phyloP scores from a whole-genome alignment of 2,113 vertebrate species.

The Perca flavescens region DNA sequence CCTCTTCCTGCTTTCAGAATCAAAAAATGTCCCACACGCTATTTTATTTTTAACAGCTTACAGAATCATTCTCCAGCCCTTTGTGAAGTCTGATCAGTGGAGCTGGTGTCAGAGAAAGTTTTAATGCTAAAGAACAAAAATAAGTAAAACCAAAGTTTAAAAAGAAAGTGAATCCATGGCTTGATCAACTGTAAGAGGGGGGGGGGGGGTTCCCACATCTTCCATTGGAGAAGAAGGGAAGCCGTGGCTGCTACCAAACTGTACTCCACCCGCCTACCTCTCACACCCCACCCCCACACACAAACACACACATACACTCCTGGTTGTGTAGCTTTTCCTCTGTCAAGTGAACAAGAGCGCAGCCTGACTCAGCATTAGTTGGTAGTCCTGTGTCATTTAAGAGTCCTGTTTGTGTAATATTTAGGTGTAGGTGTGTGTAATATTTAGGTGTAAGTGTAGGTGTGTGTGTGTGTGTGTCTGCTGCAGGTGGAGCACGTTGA shows the following conservation, averaged over 20 bases:
- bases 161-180: slow-evolving; percentile 59
- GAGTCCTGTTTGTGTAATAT: slow-evolving; percentile 40
- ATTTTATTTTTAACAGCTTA: slow-evolving; percentile 16
- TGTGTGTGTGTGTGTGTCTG: slow-evolving; percentile 35
- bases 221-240: slow-evolving; percentile 35
- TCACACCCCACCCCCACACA: neutral
- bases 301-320: slow-evolving; percentile 30
- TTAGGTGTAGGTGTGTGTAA: slow-evolving; percentile 5
- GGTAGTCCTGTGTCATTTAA: slow-evolving; percentile 25
- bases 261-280: slow-evolving; percentile 46
- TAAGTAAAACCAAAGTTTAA: slow-evolving; percentile 44
- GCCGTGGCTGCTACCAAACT: slow-evolving; percentile 54
- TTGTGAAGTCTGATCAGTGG: slow-evolving; percentile 16
- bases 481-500: slow-evolving; percentile 88
- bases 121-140: slow-evolving; percentile 52
- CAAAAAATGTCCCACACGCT: slow-evolving; percentile 47
- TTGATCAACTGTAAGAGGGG: slow-evolving; percentile 50
- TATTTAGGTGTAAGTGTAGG: slow-evolving; percentile 8
- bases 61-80: slow-evolving; percentile 27
- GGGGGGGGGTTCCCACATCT: slow-evolving; percentile 39
- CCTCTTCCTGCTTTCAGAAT: slow-evolving; percentile 33
- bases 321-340: slow-evolving; percentile 43
- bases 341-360: slow-evolving; percentile 42
- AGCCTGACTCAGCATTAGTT: slow-evolving; percentile 76
- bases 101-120: slow-evolving; percentile 44